These are phyloP conservation scores for Ciconia boyciana DNA, from an alignment of 2,113 vertebrate genomes.

Conservation along the genomic window DNA sequence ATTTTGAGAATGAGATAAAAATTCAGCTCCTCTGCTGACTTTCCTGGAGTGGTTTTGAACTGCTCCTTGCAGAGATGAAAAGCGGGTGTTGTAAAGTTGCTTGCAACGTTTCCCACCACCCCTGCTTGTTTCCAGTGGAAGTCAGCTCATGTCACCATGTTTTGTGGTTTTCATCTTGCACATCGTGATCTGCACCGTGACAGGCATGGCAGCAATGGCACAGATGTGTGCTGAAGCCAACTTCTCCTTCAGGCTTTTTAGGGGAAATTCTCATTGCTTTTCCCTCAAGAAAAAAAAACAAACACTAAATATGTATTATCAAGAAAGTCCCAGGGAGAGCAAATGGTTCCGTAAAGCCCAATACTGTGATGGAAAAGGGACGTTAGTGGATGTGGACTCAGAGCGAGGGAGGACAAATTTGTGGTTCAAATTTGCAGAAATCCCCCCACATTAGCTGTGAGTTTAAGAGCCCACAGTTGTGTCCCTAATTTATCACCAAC, in stretches of 20 bases:
- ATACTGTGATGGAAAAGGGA: background rate
- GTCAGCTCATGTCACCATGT: accelerated
- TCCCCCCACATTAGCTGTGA: background rate
- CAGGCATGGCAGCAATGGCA: background rate
- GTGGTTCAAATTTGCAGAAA: background rate
- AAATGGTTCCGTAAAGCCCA: background rate
- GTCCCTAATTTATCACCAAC: background rate
- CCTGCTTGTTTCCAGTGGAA: background rate
- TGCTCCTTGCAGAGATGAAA: background rate
- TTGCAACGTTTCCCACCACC: background rate
- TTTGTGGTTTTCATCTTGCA: background rate
- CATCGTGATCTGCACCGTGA: accelerated
- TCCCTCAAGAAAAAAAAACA: background rate
- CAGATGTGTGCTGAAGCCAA: background rate
- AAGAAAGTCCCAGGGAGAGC: background rate
- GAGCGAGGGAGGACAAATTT: background rate
- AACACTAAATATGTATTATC: background rate
- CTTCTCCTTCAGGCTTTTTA: background rate
- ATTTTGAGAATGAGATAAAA: background rate
- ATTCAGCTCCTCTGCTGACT: background rate
- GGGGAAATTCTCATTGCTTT: background rate
- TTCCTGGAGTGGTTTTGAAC: background rate
- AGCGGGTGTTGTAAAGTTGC: accelerated
- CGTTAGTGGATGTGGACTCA: background rate
- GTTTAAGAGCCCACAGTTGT: accelerated